Base-by-base conservation (phyloP, 2,797 vertebrate genomes). In the Buphagus erythrorhynchus region DNA sequence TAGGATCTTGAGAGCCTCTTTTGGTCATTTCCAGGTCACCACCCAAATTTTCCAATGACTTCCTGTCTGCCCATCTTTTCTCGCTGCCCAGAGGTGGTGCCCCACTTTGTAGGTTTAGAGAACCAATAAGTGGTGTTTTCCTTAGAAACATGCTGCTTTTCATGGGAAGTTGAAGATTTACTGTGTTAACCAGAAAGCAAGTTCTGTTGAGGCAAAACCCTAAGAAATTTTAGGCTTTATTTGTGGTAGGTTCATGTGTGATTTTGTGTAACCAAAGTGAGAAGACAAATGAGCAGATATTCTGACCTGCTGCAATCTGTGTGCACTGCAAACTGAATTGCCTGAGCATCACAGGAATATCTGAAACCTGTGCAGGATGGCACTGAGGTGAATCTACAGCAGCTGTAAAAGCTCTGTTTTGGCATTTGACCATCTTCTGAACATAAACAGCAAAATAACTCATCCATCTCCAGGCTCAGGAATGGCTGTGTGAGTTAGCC, bases 11-110 rank as follows among this genome's bases (percentile, higher is more conserved):
- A 51, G 40, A 74, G 33, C 9, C 3, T 59, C 5, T 66, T 59
- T 43, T 40, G 42, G 36, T 51, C 11, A 3, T 54, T 85, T 81
- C 16, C 42, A 85, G 49, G 21, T 65, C n/a, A 82, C 21, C 13
- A n/a, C 15, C 11, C 25, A 8, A 18, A 22, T 14, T 57, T 81
- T 58, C 36, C 40, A 49, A 2, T 31, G 7, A 7, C 29, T 45
- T 65, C 21, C 28, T 54, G 19, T 45, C 24, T 52, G 13, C 28
- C 12, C 0, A 0, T n/a, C 33, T 59, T 63, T 24, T 45, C 19
- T 55, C 16, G 1, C 54, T 33, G 49, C 43, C 24, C 14, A 48
- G 72, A 65, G 45, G 18, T 28, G 15, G 4, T 86, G 31, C 8
- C 15, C 12, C 10, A 1, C 45, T 25, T 28, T 6, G 21, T 35